A percentile compares a stretch with the other conserved stretches of the same genome.
Conservation (phyloP, 2,888 invertebrate genomes). For the Tetragnatha montana region DNA sequence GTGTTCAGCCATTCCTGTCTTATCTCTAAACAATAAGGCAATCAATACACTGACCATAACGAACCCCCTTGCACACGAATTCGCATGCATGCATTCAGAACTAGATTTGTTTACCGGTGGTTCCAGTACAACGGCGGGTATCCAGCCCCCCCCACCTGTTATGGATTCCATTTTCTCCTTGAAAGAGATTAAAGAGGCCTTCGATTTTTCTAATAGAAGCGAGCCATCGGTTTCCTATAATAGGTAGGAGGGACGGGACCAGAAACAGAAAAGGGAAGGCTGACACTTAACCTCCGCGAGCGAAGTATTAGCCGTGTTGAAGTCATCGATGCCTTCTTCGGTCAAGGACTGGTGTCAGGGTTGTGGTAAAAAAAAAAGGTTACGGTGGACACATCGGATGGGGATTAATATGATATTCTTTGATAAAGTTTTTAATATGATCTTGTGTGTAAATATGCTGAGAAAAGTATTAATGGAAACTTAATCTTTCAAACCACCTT, state of each 20-base stretch:
- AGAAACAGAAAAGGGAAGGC: constrained; percentile 28
- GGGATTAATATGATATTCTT: too few species aligned
- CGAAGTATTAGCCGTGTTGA: background rate
- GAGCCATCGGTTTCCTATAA: constrained; percentile 56
- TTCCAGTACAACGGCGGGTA: background rate
- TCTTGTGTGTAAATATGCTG: too few species aligned
- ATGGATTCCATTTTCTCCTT: constrained; percentile 1
- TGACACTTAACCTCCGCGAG: constrained; percentile 33
- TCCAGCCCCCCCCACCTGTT: background rate
- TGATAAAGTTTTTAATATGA: too few species aligned
- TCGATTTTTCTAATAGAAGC: constrained; percentile 56
- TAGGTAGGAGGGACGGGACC: constrained; percentile 15
- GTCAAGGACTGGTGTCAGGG: background rate
- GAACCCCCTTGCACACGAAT: too few species aligned
- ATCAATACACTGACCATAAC: too few species aligned
- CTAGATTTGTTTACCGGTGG: too few species aligned
- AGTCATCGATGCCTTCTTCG: background rate
- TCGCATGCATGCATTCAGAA: too few species aligned
- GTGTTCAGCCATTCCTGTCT: too few species aligned
- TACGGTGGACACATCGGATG: background rate
- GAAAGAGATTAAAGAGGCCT: constrained; percentile 43
- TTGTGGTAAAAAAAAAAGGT: background rate
- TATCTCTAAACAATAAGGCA: too few species aligned
- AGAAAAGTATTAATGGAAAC: too few species aligned
- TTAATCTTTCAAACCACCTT: too few species aligned